These are phyloP conservation scores for Choloepus didactylus DNA, from an alignment of 2,797 vertebrate genomes.

Conservation along the genomic window DNA sequence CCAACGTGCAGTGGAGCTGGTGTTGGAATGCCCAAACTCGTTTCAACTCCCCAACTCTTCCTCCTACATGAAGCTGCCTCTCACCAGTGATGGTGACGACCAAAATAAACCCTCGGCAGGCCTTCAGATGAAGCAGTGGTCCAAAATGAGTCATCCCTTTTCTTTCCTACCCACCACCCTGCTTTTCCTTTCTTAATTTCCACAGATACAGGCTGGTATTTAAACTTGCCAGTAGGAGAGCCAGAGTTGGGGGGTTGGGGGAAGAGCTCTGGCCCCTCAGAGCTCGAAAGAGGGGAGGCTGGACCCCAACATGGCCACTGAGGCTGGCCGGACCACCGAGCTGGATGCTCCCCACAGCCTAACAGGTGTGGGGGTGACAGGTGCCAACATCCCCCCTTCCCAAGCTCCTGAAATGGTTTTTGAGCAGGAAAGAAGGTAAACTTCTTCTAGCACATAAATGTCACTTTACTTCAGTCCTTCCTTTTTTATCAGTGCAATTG, in stretches of 20 bases:
- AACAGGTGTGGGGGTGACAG: neutral
- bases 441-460: conserved; percentile 19
- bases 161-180: neutral
- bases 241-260: conserved; percentile 45
- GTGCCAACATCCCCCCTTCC: neutral
- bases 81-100: neutral
- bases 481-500: conserved; percentile 28
- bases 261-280: neutral
- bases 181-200: conserved; percentile 66
- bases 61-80: neutral
- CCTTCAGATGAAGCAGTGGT: neutral
- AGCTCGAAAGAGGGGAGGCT: neutral
- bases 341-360: neutral
- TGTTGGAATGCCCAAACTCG: neutral
- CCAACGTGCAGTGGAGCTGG: neutral
- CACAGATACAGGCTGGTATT: conserved; percentile 72
- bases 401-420: neutral
- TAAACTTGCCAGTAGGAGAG: conserved; percentile 60
- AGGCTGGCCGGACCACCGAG: neutral
- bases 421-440: neutral
- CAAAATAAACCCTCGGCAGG: neutral
- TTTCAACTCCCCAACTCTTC: neutral
- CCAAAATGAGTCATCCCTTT: conserved; percentile 57
- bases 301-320: neutral
- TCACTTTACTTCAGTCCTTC: neutral